Evolutionary conservation across 2,888 invertebrate species (phyloP).

Genomic region (Drepana falcataria): DNA sequence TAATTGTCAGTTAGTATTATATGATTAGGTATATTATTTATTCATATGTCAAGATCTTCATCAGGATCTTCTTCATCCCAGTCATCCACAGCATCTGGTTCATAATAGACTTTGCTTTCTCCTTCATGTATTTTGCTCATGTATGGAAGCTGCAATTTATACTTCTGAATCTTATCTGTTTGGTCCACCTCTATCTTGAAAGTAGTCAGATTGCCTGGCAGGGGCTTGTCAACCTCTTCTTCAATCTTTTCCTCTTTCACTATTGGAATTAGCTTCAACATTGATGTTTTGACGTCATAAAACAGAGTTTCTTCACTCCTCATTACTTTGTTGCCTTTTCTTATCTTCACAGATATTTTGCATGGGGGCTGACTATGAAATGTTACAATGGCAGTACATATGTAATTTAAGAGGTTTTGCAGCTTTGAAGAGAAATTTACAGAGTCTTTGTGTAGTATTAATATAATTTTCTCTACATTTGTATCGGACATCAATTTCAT

Average conservation of each 20-base stretch:
- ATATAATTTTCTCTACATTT: conserved; percentile 47
- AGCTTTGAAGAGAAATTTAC: conserved; percentile 54
- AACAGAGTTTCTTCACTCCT: conserved; percentile 59
- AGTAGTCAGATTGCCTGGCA: conserved; percentile 72
- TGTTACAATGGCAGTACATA: conserved; percentile 56
- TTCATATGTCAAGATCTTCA: conserved; percentile 86
- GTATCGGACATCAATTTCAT: conserved; percentile 32
- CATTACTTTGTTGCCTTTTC: conserved; percentile 75
- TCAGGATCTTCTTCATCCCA: conserved; percentile 93
- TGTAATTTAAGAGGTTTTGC: conserved; percentile 62
- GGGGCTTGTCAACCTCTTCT: conserved; percentile 52
- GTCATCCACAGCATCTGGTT: conserved; percentile 88
- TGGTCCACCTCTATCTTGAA: conserved; percentile 83
- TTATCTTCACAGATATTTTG: conserved; percentile 56
- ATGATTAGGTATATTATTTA: conserved; percentile 38
- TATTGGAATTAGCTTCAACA: conserved; percentile 41
- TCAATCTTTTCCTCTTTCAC: conserved; percentile 39
- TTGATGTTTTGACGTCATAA: conserved; percentile 46
- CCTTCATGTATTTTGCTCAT: conserved; percentile 72
- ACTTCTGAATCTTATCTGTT: conserved; percentile 78
- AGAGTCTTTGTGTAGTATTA: conserved; percentile 73
- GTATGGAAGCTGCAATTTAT: conserved; percentile 81
- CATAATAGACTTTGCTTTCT: conserved; percentile 84
- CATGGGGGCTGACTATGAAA: conserved; percentile 35
- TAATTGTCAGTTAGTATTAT: not conserved